Conservation (phyloP, 2,113 vertebrate genomes). For the Callorhinus ursinus region DNA sequence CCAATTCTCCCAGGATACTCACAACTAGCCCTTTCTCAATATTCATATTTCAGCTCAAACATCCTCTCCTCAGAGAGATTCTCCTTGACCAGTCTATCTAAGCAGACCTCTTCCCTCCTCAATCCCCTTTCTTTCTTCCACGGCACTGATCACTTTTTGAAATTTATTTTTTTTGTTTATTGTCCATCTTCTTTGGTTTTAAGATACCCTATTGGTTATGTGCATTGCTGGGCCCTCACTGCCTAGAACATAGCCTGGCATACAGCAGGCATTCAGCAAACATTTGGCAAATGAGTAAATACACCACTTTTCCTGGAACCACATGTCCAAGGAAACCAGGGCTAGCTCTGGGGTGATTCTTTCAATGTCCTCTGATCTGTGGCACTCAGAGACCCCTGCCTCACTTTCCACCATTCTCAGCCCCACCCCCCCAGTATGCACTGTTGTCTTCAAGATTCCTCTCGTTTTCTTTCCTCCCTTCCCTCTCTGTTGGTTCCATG, state of each 20-base stretch:
- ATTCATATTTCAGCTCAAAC: not conserved
- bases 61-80: not conserved
- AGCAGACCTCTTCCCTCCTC: not conserved
- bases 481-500: not conserved
- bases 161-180: not conserved
- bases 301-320: not conserved
- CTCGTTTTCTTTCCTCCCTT: not conserved
- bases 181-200: not conserved
- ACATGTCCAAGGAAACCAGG: not conserved
- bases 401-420: not conserved
- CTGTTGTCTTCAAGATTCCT: not conserved
- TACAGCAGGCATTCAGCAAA: fast-evolving
- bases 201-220: not conserved
- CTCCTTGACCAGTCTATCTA: not conserved
- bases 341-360: not conserved
- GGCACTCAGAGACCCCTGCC: not conserved
- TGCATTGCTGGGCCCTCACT: not conserved
- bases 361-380: not conserved
- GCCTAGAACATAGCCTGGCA: not conserved
- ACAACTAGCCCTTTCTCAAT: not conserved
- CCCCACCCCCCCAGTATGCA: not conserved
- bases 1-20: not conserved
- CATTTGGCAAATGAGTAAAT: not conserved
- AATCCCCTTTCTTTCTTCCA: not conserved
- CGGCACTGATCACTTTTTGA: not conserved